Evolutionary conservation across 2,113 vertebrate genomes (phyloP).

Genomic region (Apistogramma diplotaenia): DNA sequence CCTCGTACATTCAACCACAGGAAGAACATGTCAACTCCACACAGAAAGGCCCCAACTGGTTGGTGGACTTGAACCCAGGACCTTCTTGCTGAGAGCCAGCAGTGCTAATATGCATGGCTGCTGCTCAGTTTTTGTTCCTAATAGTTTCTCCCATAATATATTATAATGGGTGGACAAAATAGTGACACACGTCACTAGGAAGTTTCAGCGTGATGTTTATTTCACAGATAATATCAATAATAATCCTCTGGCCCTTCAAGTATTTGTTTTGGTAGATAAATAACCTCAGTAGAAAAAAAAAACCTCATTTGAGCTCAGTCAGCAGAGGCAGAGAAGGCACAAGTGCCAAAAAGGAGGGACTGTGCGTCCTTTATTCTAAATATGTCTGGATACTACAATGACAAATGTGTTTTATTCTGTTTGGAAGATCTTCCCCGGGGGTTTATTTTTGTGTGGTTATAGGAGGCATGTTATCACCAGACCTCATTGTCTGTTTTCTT

Average conservation of each 20-base stretch:
- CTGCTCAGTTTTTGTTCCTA: not conserved
- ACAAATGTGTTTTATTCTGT: not conserved
- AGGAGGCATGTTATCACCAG: not conserved
- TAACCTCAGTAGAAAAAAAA: not conserved
- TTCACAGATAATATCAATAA: slow-evolving; percentile 23
- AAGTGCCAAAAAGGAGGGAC: not conserved
- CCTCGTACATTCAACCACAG: too few species aligned
- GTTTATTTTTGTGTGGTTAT: not conserved
- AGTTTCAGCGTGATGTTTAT: slow-evolving; percentile 25
- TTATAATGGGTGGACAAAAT: not conserved
- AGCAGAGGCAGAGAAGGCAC: slow-evolving; percentile 1
- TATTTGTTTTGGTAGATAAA: slow-evolving; percentile 3
- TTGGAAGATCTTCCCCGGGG: not conserved
- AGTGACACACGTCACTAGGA: not conserved
- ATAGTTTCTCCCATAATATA: not conserved
- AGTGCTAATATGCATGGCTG: not conserved
- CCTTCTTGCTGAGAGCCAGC: too few species aligned
- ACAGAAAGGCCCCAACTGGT: too few species aligned
- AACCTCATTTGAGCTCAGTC: slow-evolving; percentile 1
- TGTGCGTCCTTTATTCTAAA: not conserved
- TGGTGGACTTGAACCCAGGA: too few species aligned
- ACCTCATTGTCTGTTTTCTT: not conserved
- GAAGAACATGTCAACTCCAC: too few species aligned
- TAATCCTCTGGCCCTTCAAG: not conserved
- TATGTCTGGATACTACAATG: not conserved